Base-by-base conservation (phyloP, 2,113 vertebrate genomes). In the Todiramphus saurophagus region DNA sequence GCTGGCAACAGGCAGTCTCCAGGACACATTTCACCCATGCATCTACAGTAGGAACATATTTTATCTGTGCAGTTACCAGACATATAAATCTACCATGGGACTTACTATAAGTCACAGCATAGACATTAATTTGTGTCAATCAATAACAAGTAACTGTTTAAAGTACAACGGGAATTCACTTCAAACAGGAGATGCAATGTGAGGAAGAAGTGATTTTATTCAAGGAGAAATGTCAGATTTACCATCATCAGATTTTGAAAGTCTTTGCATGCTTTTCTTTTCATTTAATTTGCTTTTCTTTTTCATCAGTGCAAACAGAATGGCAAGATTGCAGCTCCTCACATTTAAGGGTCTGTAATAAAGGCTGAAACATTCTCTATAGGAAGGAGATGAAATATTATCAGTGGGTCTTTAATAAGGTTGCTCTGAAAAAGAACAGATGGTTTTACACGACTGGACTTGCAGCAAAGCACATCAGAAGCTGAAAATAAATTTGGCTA, bases 401-500 rank as follows among this genome's bases (percentile, higher is more conserved):
- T 92, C 90, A 84, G 50, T 75, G 24, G 21, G 24, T 81, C 90
- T 94, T 51, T 96, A 96, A 92, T 96, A 94, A 92, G 92, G 39
- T 44, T 90, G 51, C 79, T 92, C 80, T 91, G 85, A 94, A 73
- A 92, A 88, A 87, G 80, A 96, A 84, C 94, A 96, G 92, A 95
- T 95, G 86, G 83, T 84, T 95, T 95, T 93, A 69, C 48, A 60
- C 77, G 92, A 95, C 48, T 64, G 56, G 79, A 72, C 76, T 94
- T 92, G 41, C 63, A 92, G 79, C 51, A 83, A 92, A 94, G 59
- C 80, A 78, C 43, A 86, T 66, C 33, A 68, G 81, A 87, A 88
- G 83, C 60, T 87, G 73, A 90, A 90, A 93, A 76, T 79, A 86
- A 91, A 23, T 86, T 93, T 88, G 75, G 79, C 79, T 89, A 93